Conservation (phyloP, 2,888 invertebrate genomes). For the Clivina fossor region DNA sequence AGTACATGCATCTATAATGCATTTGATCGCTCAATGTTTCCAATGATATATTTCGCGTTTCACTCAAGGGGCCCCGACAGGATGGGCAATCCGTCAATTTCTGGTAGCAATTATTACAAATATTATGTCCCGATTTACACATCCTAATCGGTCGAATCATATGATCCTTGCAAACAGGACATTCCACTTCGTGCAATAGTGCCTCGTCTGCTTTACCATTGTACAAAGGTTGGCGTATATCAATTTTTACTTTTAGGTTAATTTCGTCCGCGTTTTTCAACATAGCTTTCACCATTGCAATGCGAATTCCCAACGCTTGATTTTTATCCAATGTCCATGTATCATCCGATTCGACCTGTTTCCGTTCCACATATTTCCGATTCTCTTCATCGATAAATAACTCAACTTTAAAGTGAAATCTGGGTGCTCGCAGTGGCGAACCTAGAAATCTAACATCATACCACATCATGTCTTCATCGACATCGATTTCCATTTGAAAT, state of each 20-base stretch:
- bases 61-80: constrained; percentile 14
- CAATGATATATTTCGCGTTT: constrained; percentile 17
- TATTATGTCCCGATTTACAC: constrained; percentile 20
- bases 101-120: constrained; percentile 23
- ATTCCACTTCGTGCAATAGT: constrained; percentile 25
- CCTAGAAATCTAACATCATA: constrained; percentile 26
- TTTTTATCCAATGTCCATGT: constrained; percentile 15
- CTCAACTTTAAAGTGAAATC: constrained; percentile 24
- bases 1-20: constrained; percentile 29
- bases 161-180: constrained; percentile 27
- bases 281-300: constrained; percentile 24
- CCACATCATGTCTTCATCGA: constrained; percentile 14
- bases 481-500: constrained; percentile 16
- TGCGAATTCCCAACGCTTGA: constrained; percentile 13
- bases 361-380: constrained; percentile 19
- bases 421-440: constrained; percentile 18
- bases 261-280: constrained; percentile 21
- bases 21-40: constrained; percentile 28
- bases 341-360: constrained; percentile 25
- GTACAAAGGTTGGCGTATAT: constrained; percentile 16
- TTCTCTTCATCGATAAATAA: constrained; percentile 20
- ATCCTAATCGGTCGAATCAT: constrained; percentile 25
- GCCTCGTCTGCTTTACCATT: constrained; percentile 20
- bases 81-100: constrained; percentile 20
- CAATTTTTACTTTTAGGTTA: constrained; percentile 17